Evolutionary conservation across 2,113 vertebrate species (phyloP), one percentile per base, ranked within the genome.

Genomic region (Protomyctophum bolini): DNA sequence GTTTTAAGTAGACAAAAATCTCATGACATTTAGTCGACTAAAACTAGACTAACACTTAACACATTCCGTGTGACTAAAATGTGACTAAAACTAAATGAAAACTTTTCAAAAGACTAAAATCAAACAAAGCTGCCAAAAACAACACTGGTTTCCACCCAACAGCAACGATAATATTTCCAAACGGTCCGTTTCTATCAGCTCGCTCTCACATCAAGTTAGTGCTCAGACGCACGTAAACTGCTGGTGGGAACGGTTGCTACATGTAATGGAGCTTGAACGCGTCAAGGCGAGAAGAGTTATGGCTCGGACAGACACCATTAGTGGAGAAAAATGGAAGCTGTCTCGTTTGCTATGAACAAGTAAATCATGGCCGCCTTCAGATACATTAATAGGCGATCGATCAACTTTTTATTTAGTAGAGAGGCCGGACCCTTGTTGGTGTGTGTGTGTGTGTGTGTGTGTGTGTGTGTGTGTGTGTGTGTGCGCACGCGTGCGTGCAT

Each of bases 281-380:
- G 73, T 58, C 68, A 70, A 86, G 84, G 80, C 80, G 85, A 72
- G 83, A 84, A 89, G 87, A 90, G 84, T 81, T 90, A 85, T 87
- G 81, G 79, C 14, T 7, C 15, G 55, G 77, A 73, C 76, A 70
- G 85, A 82, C 73, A 50, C 84, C 86, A 86, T 91, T 91, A 92
- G 86, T 41, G 58, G 80, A 91, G 86, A 91, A 84, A 91, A 90
- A 91, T 89, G 83, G 81, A 80, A 76, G 79, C 86, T 89, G 88
- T 89, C 89, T 75, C 59, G 79, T 83, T 83, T 84, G 80, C 76
- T 75, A 62, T 73, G 75, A 87, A 89, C 72, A 81, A 89, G 82
- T 90, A 86, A 86, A 92, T 91, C 87, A 91, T 64, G 66, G 82
- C 81, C 64, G 77, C 80, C 84, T 91, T 88, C 82, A 64, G 73